Conservation (phyloP, 2,797 vertebrate genomes). For the Platyrinchus mystaceus region DNA sequence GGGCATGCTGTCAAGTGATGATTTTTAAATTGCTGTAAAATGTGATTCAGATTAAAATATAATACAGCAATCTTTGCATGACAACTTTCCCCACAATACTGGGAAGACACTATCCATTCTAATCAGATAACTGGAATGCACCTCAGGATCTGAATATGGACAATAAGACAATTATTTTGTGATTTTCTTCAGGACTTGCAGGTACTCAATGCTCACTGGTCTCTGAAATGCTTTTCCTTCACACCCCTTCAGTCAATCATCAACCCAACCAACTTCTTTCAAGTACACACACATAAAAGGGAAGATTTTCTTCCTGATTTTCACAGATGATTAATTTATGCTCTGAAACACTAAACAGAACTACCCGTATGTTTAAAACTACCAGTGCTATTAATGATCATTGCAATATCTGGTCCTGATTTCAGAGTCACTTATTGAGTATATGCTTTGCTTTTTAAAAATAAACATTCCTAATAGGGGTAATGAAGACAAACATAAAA, state of each 20-base stretch:
- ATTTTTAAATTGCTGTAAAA: slow-evolving; percentile 50
- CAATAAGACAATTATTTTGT: neutral
- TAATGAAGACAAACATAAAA: neutral
- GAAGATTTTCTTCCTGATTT: neutral
- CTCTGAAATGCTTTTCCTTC: slow-evolving; percentile 19
- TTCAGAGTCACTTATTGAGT: neutral
- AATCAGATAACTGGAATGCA: neutral
- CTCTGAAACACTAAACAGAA: neutral
- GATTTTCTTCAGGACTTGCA: neutral
- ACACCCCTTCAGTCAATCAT: neutral
- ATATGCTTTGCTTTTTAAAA: neutral
- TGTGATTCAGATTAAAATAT: slow-evolving; percentile 3
- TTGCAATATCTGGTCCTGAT: neutral
- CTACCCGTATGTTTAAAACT: neutral
- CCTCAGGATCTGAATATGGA: neutral
- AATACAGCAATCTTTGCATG: slow-evolving; percentile 1
- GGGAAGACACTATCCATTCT: neutral
- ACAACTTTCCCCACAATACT: neutral
- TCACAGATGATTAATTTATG: neutral
- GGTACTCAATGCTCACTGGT: neutral
- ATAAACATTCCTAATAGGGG: neutral
- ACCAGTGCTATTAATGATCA: neutral
- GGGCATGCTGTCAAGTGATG: neutral
- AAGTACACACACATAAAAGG: neutral
- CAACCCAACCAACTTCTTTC: neutral